Base-by-base conservation (phyloP, 2,113 vertebrate genomes). In the Rhinoptilus africanus region DNA sequence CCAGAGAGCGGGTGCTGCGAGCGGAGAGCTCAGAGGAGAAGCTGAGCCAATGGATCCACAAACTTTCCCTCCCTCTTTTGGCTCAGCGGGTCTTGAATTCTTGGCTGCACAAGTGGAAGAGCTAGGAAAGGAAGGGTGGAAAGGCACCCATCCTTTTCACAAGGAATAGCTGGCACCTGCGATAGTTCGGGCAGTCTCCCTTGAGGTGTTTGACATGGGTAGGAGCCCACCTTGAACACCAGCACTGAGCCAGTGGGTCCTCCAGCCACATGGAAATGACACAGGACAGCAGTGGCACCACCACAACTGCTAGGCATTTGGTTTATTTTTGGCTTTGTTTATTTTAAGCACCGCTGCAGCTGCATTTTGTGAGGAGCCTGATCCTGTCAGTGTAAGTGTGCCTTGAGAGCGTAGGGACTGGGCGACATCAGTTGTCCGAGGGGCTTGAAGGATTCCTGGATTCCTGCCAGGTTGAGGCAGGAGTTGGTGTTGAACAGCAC, bases 391-490 rank as follows among this genome's bases (percentile, higher is more conserved):
- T 2, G 4, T 16, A 67, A 22, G 14, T 3, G 35, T 32, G 51
- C 73, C n/a, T 28, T 17, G 22, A 62, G 22, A 62, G 47, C 47
- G 4, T 10, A 23, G 64, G 57, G 32, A 59, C 64, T 17, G 85
- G 9, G 12, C 3, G n/a, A 51, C 8, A 0, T 8, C 4, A 37
- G 51, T 20, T 78, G 35, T 43, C 35, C 0, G 0, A 37, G 50
- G 57, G 27, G 24, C 43, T 19, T n/a, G 50, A 47, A 84, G 54
- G 48, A 80, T 37, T 27, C 39, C 53, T 71, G 30, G 57, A 34
- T 59, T 69, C 37, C 43, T 71, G 64, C 10, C 0, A 1, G 69
- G 6, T 1, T 64, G 45, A 47, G 22, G 51, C 37, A 53, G 39
- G 30, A 48, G 8, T 12, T 3, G 34, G 28, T 35, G 60, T 35